Base-by-base conservation (phyloP, 2,888 invertebrate species). In the Cerceris ruficornis region DNA sequence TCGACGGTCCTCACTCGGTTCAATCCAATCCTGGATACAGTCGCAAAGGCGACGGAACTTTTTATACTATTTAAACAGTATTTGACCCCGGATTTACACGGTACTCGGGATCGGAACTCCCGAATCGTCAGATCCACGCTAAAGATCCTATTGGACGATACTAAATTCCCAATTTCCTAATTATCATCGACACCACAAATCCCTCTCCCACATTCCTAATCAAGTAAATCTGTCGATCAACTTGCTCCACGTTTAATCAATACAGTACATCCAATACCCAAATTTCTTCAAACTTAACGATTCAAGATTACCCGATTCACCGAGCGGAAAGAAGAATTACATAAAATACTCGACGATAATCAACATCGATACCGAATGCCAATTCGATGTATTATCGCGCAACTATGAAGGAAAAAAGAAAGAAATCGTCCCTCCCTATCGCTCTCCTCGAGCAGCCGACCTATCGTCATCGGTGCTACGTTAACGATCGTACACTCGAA, bases 1-100 rank as follows among this genome's bases (percentile, higher is more conserved):
- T 96, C 90, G 96, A 96, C n/a, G 96, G 96, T 6, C 96, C 96
- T 50, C 97, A 97, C 91, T 95, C 95, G 13, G 96, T 96, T 82
- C 95, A 96, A 92, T 96, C 96, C 39, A 97, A 96, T 91, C 96
- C 96, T 77, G 97, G 97, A 2, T 97, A 95, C 93, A 96, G 96
- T 74, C 94, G 97, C 85, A 96, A 97, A 92, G 94, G 95, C 7
- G 95, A 95, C 57, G 96, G 92, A 81, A 90, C 91, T 69, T 91
- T 88, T 84, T 92, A 90, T 83, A 85, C 88, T 82, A 88, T 91
- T 81, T 91, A 86, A 73, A 62, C 57, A 61, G 54, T 66, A 58
- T 66, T 75, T 69, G 69, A 91, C 73, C 78, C 75, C 65, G 79
- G 75, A 79, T 81, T 73, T 77, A 55, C 9, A 41, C 57, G 50